These are phyloP conservation scores for Euleptes europaea DNA, from an alignment of 2,113 vertebrate genomes.

Conservation along the genomic window DNA sequence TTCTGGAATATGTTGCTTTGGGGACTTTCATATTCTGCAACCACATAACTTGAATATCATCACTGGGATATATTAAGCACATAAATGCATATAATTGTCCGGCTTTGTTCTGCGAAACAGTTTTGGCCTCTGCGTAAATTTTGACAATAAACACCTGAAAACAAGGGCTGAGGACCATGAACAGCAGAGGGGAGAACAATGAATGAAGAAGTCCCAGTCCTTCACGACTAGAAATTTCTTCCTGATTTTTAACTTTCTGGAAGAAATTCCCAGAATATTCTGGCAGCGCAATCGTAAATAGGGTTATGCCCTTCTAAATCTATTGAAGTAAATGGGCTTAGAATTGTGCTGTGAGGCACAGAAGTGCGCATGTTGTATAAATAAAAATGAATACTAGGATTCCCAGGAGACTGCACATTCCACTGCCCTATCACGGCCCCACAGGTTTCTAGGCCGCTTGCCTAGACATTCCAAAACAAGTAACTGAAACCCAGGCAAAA, in stretches of 20 bases:
- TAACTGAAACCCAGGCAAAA: background rate
- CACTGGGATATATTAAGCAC: background rate
- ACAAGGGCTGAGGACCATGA: too few relatives aligned
- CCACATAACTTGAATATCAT: background rate
- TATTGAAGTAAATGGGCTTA: too few relatives aligned
- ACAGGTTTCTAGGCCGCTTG: background rate
- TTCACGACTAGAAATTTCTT: background rate
- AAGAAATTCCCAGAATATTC: background rate
- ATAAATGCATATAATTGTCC: background rate
- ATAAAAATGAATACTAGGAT: background rate
- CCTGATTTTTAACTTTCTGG: background rate
- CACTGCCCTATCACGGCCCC: too few relatives aligned
- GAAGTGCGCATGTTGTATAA: background rate
- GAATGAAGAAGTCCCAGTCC: background rate
- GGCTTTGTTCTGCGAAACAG: background rate
- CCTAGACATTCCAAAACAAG: fast-evolving
- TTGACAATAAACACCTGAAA: background rate
- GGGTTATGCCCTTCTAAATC: too few relatives aligned
- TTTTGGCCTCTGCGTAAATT: background rate
- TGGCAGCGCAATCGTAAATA: too few relatives aligned
- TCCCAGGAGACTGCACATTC: background rate
- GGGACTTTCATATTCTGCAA: background rate
- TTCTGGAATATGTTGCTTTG: background rate
- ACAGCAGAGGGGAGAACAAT: background rate
- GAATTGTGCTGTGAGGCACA: background rate